phyloP scores from a whole-genome alignment of 1,140 invertebrate species.

The Rhynchophorus ferrugineus region DNA sequence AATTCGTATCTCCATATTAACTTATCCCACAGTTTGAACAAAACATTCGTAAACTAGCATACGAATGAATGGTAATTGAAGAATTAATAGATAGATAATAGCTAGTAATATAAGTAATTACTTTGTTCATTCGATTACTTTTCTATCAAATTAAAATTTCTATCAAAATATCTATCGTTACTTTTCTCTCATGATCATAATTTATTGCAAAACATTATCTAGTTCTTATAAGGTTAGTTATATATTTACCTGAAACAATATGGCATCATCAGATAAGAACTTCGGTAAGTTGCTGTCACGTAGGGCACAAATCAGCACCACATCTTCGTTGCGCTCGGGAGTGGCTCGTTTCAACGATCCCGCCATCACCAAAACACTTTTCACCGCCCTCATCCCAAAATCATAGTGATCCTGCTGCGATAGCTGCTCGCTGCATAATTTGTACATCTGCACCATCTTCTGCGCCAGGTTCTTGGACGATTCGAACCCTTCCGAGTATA shows the following conservation, averaged over 20 bases:
- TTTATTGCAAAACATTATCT: too few species aligned
- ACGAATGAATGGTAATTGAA: too few species aligned
- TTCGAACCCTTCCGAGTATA: conserved; percentile 89
- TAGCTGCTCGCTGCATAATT: conserved; percentile 83
- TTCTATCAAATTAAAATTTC: too few species aligned
- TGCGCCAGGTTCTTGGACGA: conserved; percentile 74
- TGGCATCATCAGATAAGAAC: conserved; percentile 77
- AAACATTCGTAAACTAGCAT: too few species aligned
- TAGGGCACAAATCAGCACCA: conserved; percentile 72
- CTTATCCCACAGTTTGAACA: too few species aligned
- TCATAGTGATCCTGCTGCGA: conserved; percentile 92
- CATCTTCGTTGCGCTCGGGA: conserved; percentile 72
- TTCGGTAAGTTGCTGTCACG: conserved; percentile 90
- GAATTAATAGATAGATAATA: too few species aligned
- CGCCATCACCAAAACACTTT: conserved; percentile 73
- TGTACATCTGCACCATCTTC: conserved; percentile 90
- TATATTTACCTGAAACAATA: conserved; percentile 55
- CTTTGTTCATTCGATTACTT: too few species aligned
- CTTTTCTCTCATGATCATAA: too few species aligned
- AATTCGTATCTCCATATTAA: too few species aligned
- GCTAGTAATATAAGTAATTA: too few species aligned
- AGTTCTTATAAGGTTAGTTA: not conserved
- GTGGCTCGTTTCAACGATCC: conserved; percentile 78
- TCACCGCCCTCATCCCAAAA: conserved; percentile 79
- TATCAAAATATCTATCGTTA: too few species aligned